A percentile compares a stretch with the other conserved stretches of the same genome.
phyloP scores from a whole-genome alignment of 2,113 vertebrate genomes.

The Microcebus ravelobensis region DNA sequence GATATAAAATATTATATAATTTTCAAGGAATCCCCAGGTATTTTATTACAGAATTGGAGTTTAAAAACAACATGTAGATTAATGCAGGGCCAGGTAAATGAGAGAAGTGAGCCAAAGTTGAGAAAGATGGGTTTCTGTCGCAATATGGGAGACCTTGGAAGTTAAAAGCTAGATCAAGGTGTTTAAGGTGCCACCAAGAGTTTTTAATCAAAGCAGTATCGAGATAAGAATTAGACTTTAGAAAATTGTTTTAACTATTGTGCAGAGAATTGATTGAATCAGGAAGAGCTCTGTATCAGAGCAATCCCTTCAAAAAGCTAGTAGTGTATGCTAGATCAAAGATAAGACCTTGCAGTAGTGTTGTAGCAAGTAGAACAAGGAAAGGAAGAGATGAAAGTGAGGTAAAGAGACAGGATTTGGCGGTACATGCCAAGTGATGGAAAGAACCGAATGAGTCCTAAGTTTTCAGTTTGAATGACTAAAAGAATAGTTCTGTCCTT shows the following conservation, averaged over 20 bases:
- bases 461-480: neutral
- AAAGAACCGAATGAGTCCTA: neutral
- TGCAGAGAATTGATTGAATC: neutral
- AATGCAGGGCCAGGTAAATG: neutral
- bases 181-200: neutral
- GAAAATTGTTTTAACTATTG: neutral
- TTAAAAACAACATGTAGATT: neutral
- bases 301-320: neutral
- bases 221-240: neutral
- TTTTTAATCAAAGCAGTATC: slow-evolving; percentile 3
- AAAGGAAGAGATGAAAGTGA: neutral
- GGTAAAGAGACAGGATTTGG: neutral
- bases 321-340: neutral
- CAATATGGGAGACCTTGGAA: neutral
- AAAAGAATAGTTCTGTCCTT: neutral
- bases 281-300: neutral
- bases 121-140: neutral
- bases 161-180: neutral
- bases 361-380: neutral
- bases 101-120: neutral
- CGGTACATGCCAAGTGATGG: neutral
- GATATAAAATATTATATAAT: neutral
- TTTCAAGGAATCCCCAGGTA: neutral
- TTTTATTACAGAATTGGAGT: neutral
- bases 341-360: neutral